Percentiles rank a stretch among this genome's conserved stretches.
phyloP scores from a whole-genome alignment of 1,140 invertebrate species.

The Caenorhabditis inopinata region DNA sequence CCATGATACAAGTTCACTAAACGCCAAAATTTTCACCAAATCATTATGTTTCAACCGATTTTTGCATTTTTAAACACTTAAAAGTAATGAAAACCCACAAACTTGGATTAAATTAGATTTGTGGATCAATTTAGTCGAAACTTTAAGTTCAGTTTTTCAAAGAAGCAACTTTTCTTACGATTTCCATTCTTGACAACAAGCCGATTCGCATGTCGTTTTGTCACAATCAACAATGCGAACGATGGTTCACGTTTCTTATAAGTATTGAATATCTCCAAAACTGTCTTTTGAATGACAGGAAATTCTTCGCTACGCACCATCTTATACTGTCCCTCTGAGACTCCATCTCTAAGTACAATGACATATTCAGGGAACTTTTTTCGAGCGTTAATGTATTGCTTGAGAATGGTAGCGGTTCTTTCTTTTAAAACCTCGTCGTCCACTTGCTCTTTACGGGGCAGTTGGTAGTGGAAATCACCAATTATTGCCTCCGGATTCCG shows the following conservation, averaged over 20 bases:
- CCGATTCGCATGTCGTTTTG: not conserved
- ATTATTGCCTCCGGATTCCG: conserved; percentile 7
- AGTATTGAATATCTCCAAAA: not conserved
- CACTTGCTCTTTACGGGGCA: conserved; percentile 24
- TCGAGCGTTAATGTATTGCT: not conserved
- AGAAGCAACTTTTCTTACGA: conserved; percentile 11
- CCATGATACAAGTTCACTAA: too few relatives aligned
- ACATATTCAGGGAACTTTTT: not conserved
- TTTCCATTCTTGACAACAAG: conserved; percentile 7
- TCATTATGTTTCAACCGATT: too few relatives aligned
- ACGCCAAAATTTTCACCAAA: too few relatives aligned
- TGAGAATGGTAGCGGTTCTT: conserved; percentile 5
- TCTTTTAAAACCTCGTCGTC: not conserved
- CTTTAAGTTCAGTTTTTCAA: too few relatives aligned
- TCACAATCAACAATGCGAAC: not conserved
- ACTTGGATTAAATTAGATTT: too few relatives aligned
- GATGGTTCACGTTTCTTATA: not conserved
- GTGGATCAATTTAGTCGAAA: too few relatives aligned
- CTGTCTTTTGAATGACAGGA: not conserved
- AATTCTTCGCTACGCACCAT: conserved; percentile 38
- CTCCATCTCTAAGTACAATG: conserved; percentile 36
- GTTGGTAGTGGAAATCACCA: conserved; percentile 44
- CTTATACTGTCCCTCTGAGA: conserved; percentile 39
- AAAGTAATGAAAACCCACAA: not conserved
- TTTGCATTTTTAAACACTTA: too few relatives aligned